phyloP scores from a whole-genome alignment of 2,113 vertebrate species.

The Gavialis gangeticus region DNA sequence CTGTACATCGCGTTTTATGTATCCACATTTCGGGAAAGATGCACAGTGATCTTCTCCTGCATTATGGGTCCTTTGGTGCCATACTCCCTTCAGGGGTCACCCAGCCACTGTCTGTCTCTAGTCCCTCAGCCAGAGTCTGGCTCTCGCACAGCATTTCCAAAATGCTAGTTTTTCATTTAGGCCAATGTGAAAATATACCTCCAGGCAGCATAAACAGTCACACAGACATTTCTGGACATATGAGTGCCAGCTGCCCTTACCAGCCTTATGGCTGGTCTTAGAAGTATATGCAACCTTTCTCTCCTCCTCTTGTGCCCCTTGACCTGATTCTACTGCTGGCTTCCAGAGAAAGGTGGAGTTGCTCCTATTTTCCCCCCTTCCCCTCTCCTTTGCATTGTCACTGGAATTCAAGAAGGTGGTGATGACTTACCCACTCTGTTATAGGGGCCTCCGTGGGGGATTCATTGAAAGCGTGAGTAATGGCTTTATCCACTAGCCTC shows the following conservation, averaged over 20 bases:
- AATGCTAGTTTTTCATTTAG: background rate
- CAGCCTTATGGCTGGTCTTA: fast-evolving
- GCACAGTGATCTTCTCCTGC: too few relatives aligned
- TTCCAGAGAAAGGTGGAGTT: background rate
- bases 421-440: background rate
- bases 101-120: too few relatives aligned
- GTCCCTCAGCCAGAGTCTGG: background rate
- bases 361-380: fast-evolving
- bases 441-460: background rate
- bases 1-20: fast-evolving
- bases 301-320: fast-evolving
- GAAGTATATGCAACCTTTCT: background rate
- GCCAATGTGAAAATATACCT: fast-evolving
- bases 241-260: too few relatives aligned
- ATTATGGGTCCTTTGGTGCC: too few relatives aligned
- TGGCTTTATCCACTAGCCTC: background rate
- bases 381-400: fast-evolving
- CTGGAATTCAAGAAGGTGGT: background rate
- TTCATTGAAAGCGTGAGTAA: constrained; percentile 41
- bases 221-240: too few relatives aligned
- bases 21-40: too few relatives aligned
- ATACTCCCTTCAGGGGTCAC: too few relatives aligned
- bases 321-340: fast-evolving
- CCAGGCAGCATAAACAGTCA: fast-evolving
- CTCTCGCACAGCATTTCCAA: background rate